These are phyloP conservation scores for Channallabes apus DNA, from an alignment of 2,797 vertebrate genomes.

Conservation along the genomic window DNA sequence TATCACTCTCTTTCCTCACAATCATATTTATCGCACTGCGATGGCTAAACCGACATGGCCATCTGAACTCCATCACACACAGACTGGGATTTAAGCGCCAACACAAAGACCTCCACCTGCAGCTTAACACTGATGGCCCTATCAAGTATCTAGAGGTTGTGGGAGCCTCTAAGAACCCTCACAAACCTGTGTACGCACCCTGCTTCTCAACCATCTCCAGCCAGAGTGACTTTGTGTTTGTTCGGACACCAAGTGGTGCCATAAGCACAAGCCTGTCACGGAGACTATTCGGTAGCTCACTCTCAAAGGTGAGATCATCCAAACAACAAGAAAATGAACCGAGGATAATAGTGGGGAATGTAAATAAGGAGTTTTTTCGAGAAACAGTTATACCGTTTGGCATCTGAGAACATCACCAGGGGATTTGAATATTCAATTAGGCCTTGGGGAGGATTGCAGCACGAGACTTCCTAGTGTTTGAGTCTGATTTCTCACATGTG, in stretches of 20 bases:
- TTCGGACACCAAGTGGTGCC: background rate
- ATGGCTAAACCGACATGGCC: constrained; percentile 67
- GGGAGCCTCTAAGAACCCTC: background rate
- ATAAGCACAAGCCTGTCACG: background rate
- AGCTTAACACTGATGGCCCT: background rate
- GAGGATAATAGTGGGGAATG: background rate
- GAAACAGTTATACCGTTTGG: background rate
- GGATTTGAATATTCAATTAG: background rate
- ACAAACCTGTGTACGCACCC: background rate
- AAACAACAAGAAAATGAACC: background rate
- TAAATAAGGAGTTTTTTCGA: background rate
- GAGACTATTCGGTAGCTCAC: background rate
- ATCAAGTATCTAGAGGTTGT: background rate
- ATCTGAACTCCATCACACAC: constrained; percentile 24
- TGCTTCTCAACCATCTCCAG: constrained; percentile 10
- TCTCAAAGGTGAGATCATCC: constrained; percentile 10
- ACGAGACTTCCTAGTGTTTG: background rate
- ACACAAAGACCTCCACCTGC: background rate
- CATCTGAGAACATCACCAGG: background rate
- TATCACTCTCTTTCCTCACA: constrained; percentile 72
- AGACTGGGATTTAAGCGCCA: background rate
- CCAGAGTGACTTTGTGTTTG: constrained; percentile 15
- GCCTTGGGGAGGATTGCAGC: background rate
- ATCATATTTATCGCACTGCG: constrained; percentile 70
- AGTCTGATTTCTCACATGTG: background rate